Conservation (phyloP, 2,888 invertebrate genomes). For the Diarsia brunnea region DNA sequence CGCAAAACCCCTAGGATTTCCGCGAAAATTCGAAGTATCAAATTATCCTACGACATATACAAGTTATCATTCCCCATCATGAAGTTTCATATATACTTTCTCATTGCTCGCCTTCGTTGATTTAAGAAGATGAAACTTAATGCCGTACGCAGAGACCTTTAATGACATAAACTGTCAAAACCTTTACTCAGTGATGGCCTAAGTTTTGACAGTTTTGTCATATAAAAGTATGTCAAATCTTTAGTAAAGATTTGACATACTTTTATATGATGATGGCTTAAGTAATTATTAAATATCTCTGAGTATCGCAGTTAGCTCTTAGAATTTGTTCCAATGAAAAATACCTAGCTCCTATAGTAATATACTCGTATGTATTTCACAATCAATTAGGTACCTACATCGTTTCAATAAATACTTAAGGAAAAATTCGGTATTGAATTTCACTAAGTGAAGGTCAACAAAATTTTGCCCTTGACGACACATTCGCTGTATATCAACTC, state of each 20-base stretch:
- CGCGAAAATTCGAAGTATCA: no score
- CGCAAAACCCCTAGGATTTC: no score
- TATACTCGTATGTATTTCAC: background rate
- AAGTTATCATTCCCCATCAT: background rate
- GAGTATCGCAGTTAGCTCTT: no score
- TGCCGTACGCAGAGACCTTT: no score
- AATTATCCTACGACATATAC: no score
- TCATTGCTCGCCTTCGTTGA: background rate
- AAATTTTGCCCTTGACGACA: background rate
- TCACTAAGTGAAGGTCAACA: background rate
- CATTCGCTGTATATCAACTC: background rate
- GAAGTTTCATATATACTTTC: background rate
- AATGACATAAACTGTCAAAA: no score
- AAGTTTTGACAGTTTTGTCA: no score
- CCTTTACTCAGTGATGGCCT: no score
- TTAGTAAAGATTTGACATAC: no score
- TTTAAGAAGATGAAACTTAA: background rate
- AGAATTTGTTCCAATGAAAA: background rate
- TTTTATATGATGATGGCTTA: no score
- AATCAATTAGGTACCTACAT: background rate
- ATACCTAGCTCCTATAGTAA: background rate
- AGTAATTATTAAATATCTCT: no score
- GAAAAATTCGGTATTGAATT: background rate
- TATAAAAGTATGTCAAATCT: no score
- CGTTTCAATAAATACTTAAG: background rate